These are phyloP conservation scores for Drosophila micromelanica DNA, from an alignment of 1,140 invertebrate genomes.

Conservation along the genomic window DNA sequence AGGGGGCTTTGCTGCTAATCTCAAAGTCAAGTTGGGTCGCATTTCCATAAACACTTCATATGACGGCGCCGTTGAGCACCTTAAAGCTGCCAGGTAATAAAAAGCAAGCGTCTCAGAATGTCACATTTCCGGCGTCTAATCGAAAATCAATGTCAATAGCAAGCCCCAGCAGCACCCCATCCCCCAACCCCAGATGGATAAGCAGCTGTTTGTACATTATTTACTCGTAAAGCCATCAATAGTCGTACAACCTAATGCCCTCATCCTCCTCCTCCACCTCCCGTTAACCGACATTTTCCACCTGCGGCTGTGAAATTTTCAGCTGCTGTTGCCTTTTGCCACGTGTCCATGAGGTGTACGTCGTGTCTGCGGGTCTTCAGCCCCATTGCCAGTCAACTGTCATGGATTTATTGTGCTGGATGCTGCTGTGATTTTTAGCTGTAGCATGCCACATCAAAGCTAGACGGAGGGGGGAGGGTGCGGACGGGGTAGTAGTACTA, in stretches of 20 bases:
- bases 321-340: slow-evolving; percentile 33
- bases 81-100: slow-evolving; percentile 56
- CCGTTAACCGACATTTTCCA: background rate
- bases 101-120: slow-evolving; percentile 49
- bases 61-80: slow-evolving; percentile 30
- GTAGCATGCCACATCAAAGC: slow-evolving; percentile 76
- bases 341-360: slow-evolving; percentile 45
- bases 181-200: no score
- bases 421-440: slow-evolving; percentile 74
- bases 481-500: no score
- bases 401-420: slow-evolving; percentile 75
- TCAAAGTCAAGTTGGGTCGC: slow-evolving; percentile 49
- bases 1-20: slow-evolving; percentile 45
- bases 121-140: slow-evolving; percentile 69
- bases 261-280: slow-evolving; percentile 1
- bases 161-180: no score
- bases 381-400: slow-evolving; percentile 68
- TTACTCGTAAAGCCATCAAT: slow-evolving; percentile 81
- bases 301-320: slow-evolving; percentile 39
- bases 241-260: slow-evolving; percentile 27
- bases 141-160: slow-evolving; percentile 76
- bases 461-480: no score
- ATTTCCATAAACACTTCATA: slow-evolving; percentile 56
- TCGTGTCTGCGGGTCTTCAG: slow-evolving; percentile 32
- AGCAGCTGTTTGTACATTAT: slow-evolving; percentile 83